Conservation (phyloP, 2,888 invertebrate genomes). For the Rhagonycha fulva region DNA sequence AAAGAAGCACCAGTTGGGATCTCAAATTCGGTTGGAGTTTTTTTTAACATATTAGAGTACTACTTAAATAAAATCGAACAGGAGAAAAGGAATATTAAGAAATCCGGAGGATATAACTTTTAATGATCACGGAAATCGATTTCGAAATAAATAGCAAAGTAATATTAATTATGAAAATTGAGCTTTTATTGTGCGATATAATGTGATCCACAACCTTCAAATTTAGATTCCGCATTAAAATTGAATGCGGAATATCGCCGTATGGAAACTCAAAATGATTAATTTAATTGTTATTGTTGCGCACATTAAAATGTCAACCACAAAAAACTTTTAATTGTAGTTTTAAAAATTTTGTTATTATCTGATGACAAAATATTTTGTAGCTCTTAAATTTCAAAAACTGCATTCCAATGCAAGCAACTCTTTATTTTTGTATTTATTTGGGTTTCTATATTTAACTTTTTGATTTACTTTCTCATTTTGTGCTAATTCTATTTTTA, state of each 20-base stretch:
- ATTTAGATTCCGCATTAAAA: constrained; percentile 3
- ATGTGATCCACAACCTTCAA: constrained; percentile 12
- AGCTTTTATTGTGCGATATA: neutral
- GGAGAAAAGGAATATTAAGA: too few relatives aligned
- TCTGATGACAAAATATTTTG: neutral
- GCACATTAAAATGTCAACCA: neutral
- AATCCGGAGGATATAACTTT: neutral
- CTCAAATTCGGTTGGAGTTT: too few relatives aligned
- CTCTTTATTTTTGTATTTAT: neutral
- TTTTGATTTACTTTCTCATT: neutral
- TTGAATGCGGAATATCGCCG: neutral
- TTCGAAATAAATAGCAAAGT: neutral
- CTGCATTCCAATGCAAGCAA: neutral
- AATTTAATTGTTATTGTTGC: neutral
- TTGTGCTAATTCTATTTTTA: neutral
- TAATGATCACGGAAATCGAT: neutral
- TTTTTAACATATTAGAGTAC: too few relatives aligned
- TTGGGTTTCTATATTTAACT: neutral
- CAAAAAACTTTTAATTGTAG: neutral
- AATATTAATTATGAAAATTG: neutral
- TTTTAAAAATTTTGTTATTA: neutral
- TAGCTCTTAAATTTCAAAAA: neutral
- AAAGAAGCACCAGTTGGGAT: too few relatives aligned
- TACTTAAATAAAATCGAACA: too few relatives aligned
- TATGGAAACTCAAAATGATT: neutral